Conservation (phyloP, 2,113 vertebrate species). For the Forbesichthys papilliferus region DNA sequence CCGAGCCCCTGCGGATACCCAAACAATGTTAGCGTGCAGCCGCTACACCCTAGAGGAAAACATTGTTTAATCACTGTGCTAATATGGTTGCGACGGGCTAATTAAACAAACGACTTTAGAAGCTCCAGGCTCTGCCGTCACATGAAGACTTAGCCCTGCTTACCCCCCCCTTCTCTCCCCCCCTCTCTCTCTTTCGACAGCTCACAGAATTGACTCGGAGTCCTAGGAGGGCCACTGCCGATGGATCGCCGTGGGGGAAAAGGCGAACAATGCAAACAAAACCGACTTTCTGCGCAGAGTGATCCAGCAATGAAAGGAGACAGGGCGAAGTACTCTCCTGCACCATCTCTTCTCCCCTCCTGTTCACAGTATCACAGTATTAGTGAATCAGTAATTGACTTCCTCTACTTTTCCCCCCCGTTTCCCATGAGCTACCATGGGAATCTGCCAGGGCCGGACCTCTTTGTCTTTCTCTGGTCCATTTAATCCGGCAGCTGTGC, state of each 20-base stretch:
- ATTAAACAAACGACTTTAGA: slow-evolving; percentile 5
- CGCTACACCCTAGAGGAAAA: not conserved
- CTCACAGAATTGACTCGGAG: slow-evolving; percentile 89
- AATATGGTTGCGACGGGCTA: not conserved
- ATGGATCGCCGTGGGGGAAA: slow-evolving; percentile 17
- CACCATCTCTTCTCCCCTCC: slow-evolving; percentile 29
- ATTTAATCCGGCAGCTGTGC: slow-evolving; percentile 28
- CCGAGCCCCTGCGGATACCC: slow-evolving; percentile 91
- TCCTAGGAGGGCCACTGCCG: slow-evolving; percentile 72
- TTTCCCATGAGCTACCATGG: slow-evolving; percentile 25
- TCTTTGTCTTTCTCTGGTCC: slow-evolving; percentile 7
- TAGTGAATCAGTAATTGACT: slow-evolving; percentile 42
- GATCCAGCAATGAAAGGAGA: slow-evolving; percentile 27
- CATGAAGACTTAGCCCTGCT: not conserved
- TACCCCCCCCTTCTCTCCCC: not conserved
- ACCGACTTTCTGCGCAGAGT: slow-evolving; percentile 34
- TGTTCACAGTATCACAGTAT: slow-evolving; percentile 38
- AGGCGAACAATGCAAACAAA: slow-evolving; percentile 25
- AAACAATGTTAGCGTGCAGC: slow-evolving; percentile 90
- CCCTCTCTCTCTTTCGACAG: slow-evolving; percentile 67
- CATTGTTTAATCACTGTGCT: not conserved
- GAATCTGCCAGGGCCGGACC: too few relatives aligned
- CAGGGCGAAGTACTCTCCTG: slow-evolving; percentile 21
- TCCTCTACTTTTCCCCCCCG: slow-evolving; percentile 24
- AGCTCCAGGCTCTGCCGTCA: not conserved